Evolutionary conservation across 1,140 invertebrate species (phyloP).

Genomic region (Macrotrachela quadricornifera): DNA sequence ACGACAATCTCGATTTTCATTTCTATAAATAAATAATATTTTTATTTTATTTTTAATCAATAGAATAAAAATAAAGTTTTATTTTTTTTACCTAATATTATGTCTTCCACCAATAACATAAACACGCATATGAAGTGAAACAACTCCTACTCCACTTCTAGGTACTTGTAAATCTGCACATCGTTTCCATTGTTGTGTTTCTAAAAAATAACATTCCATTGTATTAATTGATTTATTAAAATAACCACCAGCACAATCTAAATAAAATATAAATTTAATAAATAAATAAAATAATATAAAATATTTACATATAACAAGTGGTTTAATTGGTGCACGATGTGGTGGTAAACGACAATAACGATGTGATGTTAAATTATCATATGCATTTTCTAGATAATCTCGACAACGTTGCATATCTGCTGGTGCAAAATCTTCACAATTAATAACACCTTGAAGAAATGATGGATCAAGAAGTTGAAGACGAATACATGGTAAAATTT

Average conservation of each 20-base stretch:
- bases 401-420: neutral
- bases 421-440: conserved; percentile 54
- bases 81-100: conserved; percentile 37
- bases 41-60: too few species aligned
- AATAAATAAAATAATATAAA: conserved; percentile 22
- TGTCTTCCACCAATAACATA: conserved; percentile 74
- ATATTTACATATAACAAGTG: conserved; percentile 8
- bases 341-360: conserved; percentile 4
- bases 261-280: too few species aligned
- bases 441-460: conserved; percentile 70
- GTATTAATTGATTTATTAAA: conserved; percentile 58
- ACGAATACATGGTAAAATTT: conserved; percentile 59
- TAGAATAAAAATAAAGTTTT: conserved; percentile 20
- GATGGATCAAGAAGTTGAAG: conserved; percentile 73
- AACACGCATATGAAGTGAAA: conserved; percentile 44
- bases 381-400: conserved; percentile 3
- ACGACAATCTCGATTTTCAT: conserved; percentile 47
- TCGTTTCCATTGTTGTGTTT: conserved; percentile 56
- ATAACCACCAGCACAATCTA: conserved; percentile 50
- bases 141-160: conserved; percentile 50
- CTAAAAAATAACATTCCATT: conserved; percentile 62
- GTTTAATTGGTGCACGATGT: neutral
- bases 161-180: conserved; percentile 54
- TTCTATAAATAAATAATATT: conserved; percentile 19
- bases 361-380: conserved; percentile 4